phyloP scores from a whole-genome alignment of 23 tunicate genomes.

The Pegea sp. region DNA sequence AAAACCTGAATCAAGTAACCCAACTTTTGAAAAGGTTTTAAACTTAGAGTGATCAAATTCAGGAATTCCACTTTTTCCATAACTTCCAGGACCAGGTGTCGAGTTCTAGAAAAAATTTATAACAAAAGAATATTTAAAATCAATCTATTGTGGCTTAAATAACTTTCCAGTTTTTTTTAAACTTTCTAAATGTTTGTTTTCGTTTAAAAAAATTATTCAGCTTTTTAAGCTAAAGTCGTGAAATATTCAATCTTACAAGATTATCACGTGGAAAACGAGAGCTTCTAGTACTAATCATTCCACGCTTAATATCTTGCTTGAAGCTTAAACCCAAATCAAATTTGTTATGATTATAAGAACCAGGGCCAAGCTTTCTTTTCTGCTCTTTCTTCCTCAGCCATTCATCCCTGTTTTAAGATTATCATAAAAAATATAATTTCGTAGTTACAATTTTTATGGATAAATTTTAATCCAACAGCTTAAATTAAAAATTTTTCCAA shows the following conservation, averaged over 20 bases:
- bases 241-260: slow-evolving; percentile 11
- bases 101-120: too few species aligned
- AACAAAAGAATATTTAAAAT: too few species aligned
- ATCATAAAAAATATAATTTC: too few species aligned
- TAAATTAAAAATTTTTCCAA: neutral
- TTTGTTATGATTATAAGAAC: slow-evolving; percentile 39
- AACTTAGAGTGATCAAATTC: slow-evolving; percentile 29
- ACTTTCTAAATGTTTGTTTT: slow-evolving; percentile 43
- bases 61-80: slow-evolving; percentile 63
- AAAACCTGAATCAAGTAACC: slow-evolving; percentile 63
- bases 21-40: slow-evolving; percentile 46
- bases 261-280: too few species aligned
- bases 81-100: slow-evolving; percentile 77
- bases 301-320: neutral
- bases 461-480: too few species aligned
- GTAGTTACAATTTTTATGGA: too few species aligned
- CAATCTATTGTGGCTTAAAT: too few species aligned
- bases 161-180: too few species aligned
- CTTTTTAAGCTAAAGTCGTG: slow-evolving; percentile 30
- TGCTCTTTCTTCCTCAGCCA: slow-evolving; percentile 52
- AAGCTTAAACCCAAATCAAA: too few species aligned
- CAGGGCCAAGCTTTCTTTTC: slow-evolving; percentile 50
- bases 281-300: neutral
- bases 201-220: slow-evolving; percentile 44
- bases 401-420: slow-evolving; percentile 15